Conservation (phyloP, 35 echinoderm and acorn worm genomes). For the Apostichopus californicus region DNA sequence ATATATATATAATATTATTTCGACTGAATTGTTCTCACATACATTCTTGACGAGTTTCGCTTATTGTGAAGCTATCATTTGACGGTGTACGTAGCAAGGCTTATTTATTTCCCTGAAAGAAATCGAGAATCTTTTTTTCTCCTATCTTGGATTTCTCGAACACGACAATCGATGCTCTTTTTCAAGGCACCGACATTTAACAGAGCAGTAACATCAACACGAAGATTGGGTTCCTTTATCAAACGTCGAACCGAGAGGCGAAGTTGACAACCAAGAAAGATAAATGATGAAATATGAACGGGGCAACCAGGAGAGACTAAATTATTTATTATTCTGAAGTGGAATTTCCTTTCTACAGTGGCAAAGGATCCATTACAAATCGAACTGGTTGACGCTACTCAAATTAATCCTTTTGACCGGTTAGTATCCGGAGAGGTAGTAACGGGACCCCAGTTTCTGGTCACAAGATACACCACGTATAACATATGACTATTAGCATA, state of each 20-base stretch:
- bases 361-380: slow-evolving; percentile 33
- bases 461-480: not conserved
- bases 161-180: slow-evolving; percentile 29
- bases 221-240: slow-evolving; percentile 49
- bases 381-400: slow-evolving; percentile 36
- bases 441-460: slow-evolving; percentile 35
- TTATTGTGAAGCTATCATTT: not conserved
- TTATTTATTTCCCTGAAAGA: not conserved
- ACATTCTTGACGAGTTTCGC: not conserved
- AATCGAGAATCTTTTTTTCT: not conserved
- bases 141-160: slow-evolving; percentile 22
- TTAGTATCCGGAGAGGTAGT: slow-evolving; percentile 41
- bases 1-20: too few species aligned
- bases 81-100: not conserved
- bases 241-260: slow-evolving; percentile 54
- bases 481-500: slow-evolving; percentile 31
- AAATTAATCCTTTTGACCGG: slow-evolving; percentile 49
- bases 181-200: slow-evolving; percentile 42
- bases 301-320: slow-evolving; percentile 34
- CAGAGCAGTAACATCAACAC: slow-evolving; percentile 57
- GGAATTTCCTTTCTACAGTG: slow-evolving; percentile 44
- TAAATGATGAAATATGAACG: slow-evolving; percentile 61
- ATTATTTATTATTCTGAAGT: slow-evolving; percentile 59
- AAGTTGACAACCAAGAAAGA: slow-evolving; percentile 53
- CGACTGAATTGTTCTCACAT: not conserved